Conservation (phyloP, 2,888 invertebrate species). For the Lithophane ornitopus region DNA sequence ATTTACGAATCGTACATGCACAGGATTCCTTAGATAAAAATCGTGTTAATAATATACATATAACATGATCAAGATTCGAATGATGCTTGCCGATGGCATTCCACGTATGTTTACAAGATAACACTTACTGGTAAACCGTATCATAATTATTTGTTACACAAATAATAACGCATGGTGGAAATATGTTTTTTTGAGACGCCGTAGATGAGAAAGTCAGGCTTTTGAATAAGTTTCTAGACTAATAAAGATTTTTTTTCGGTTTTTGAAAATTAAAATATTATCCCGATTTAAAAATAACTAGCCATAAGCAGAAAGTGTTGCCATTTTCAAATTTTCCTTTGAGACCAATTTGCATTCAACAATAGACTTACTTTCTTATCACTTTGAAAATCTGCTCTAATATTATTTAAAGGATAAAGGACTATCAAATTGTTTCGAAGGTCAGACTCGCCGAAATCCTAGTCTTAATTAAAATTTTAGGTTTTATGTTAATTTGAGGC, state of each 20-base stretch:
- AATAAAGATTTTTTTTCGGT: too few species aligned
- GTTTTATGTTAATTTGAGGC: slow-evolving; percentile 65
- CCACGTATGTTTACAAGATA: slow-evolving; percentile 75
- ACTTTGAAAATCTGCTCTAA: slow-evolving; percentile 27
- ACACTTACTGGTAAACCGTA: slow-evolving; percentile 75
- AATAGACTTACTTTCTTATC: slow-evolving; percentile 7
- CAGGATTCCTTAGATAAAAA: slow-evolving; percentile 70
- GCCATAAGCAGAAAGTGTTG: neutral
- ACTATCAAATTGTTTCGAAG: slow-evolving; percentile 34
- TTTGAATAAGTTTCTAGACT: slow-evolving; percentile 20
- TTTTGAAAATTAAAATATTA: neutral
- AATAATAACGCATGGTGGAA: slow-evolving; percentile 77
- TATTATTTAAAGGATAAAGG: slow-evolving; percentile 43
- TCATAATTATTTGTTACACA: slow-evolving; percentile 79
- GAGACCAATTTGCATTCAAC: slow-evolving; percentile 1
- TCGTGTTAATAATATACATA: slow-evolving; percentile 70
- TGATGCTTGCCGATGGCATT: slow-evolving; percentile 70
- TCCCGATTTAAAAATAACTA: neutral
- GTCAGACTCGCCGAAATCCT: slow-evolving; percentile 43
- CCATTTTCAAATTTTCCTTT: neutral
- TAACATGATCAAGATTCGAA: slow-evolving; percentile 64
- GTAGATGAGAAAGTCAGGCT: neutral
- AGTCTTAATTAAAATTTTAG: slow-evolving; percentile 65
- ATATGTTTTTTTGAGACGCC: slow-evolving; percentile 53
- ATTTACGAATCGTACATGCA: slow-evolving; percentile 55